phyloP scores from a whole-genome alignment of 2,113 vertebrate species.

The Periophthalmodon schlosseri region DNA sequence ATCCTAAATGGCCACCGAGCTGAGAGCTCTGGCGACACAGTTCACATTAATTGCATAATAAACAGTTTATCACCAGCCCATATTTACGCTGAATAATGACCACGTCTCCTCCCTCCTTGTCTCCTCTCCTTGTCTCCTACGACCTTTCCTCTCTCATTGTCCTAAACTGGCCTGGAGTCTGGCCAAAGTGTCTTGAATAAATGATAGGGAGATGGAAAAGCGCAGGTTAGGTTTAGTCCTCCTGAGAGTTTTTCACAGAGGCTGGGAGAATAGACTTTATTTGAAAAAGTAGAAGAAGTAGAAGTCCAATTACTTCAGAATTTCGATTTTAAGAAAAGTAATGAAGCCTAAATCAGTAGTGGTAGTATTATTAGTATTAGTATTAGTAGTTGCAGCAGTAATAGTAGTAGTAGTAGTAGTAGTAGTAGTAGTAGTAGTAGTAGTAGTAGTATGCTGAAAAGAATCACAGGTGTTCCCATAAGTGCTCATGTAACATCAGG shows the following conservation, averaged over 20 bases:
- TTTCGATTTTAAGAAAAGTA: too few relatives aligned
- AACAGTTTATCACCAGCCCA: not conserved
- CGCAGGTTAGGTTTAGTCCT: slow-evolving; percentile 18
- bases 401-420: too few relatives aligned
- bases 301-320: too few relatives aligned
- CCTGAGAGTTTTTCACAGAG: not conserved
- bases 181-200: slow-evolving; percentile 59
- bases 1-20: not conserved
- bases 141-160: not conserved
- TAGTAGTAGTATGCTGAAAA: too few relatives aligned
- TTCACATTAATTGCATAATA: not conserved
- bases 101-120: not conserved
- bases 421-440: too few relatives aligned
- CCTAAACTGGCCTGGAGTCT: slow-evolving; percentile 37
- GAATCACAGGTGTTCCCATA: too few relatives aligned
- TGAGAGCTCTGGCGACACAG: not conserved
- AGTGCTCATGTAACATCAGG: too few relatives aligned
- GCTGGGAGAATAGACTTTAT: not conserved
- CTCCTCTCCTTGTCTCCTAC: not conserved
- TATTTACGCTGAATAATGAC: not conserved
- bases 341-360: too few relatives aligned
- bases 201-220: slow-evolving; percentile 46
- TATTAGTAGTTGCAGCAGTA: too few relatives aligned
- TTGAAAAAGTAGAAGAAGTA: too few relatives aligned
- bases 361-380: too few relatives aligned